Evolutionary conservation across 2,113 vertebrate genomes (phyloP).

Genomic region (Bubo bubo): DNA sequence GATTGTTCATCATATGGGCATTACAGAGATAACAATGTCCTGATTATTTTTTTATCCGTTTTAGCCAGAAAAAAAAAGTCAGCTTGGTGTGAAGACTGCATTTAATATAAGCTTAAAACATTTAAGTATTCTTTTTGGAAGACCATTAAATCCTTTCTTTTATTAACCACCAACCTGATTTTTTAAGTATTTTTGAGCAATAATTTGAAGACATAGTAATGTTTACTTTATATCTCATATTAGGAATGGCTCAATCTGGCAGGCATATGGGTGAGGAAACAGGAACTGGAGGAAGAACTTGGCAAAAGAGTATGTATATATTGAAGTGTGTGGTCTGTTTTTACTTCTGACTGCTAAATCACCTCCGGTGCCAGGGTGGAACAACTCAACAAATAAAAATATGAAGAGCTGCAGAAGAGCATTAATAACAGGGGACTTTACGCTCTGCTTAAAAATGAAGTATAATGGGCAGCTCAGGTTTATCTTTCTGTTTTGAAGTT

Average conservation of each 20-base stretch:
- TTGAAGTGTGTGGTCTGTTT: slow-evolving; percentile 40
- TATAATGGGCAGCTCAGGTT: not conserved
- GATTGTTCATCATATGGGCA: not conserved
- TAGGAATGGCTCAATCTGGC: slow-evolving; percentile 32
- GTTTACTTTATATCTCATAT: slow-evolving; percentile 5
- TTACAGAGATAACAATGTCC: not conserved
- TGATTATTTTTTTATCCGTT: not conserved
- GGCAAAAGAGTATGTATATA: not conserved
- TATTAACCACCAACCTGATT: not conserved
- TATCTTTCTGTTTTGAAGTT: not conserved
- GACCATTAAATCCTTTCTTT: not conserved
- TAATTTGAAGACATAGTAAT: not conserved
- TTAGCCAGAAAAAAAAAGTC: not conserved
- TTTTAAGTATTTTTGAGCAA: not conserved
- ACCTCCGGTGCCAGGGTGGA: not conserved
- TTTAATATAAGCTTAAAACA: not conserved
- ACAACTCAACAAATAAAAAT: not conserved
- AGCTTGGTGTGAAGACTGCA: not conserved
- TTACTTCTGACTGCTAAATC: not conserved
- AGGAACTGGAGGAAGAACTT: slow-evolving; percentile 26
- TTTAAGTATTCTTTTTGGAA: not conserved
- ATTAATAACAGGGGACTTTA: not conserved
- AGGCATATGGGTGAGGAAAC: slow-evolving; percentile 34
- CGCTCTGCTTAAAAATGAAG: not conserved
- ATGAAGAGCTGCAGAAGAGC: not conserved